Evolutionary conservation across 2,113 vertebrate species (phyloP), one percentile per base, ranked within the genome.

Genomic region (Leucopternis melanops): DNA sequence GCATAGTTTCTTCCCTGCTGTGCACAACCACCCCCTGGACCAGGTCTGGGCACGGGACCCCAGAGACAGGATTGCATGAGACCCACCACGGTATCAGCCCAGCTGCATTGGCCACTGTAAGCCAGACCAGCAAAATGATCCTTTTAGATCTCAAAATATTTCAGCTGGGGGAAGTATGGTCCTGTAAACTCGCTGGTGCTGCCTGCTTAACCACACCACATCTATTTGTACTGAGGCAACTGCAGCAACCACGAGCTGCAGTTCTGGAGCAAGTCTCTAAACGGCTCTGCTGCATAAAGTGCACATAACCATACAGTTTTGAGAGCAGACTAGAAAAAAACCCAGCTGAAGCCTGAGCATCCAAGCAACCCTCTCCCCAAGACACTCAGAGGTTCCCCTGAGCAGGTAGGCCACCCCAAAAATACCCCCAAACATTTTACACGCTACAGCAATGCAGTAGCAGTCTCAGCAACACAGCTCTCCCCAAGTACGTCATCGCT

Each of bases 221-320:
- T 40, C 44, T 54, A 7, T 57, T 73, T 22, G 49, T 31, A 13
- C 59, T 0, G 1, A 55, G 49, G 31, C 11, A 2, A 73, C 55
- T 10, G 54, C 88, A 66, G 81, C 0, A 0, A 34, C 57, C 12
- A 0, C 25, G 36, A 2, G 0, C 65, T 38, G 81, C 2, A 0
- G 6, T 2, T n/a, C 42, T 13, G n/a, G 36, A 70, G 16, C 71
- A 83, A 15, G 31, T 8, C 55, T 52, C 49, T 16, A 6, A 78
- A 22, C 8, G 19, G 57, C 44, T 8, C 54, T 47, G 72, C 32
- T 57, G 47, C 58, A 21, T 5, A n/a, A 32, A 0, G 1, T 1
- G 1, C 3, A 1, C 0, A 3, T 5, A 50, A 63, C 26, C 27
- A 9, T 2, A 5, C 1, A 15, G 13, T 27, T 95, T 16, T 11